Conservation (phyloP, 2,797 vertebrate genomes). For the Diceros bicornis region DNA sequence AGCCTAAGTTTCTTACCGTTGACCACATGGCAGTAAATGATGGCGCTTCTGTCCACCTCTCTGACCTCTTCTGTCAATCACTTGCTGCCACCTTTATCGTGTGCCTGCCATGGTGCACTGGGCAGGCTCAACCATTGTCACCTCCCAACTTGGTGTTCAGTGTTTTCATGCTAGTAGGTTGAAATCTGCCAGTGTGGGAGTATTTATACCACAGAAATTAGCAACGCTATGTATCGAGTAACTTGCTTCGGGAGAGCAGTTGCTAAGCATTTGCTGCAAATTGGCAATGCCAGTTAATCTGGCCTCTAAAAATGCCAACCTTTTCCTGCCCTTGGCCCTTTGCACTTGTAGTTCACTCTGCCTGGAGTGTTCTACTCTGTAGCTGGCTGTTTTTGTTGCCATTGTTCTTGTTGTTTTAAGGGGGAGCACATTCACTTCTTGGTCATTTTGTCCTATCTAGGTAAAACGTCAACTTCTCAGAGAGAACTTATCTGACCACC, state of each 20-base stretch:
- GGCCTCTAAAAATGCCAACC: neutral
- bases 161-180: neutral
- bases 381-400: neutral
- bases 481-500: neutral
- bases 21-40: neutral
- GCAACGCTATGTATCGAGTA: accelerated
- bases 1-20: neutral
- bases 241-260: neutral
- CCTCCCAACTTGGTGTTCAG: too few species aligned
- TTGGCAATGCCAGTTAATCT: too few species aligned
- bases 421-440: accelerated
- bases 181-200: neutral
- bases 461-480: neutral
- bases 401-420: neutral
- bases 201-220: neutral
- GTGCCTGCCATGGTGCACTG: accelerated
- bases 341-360: neutral
- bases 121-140: neutral
- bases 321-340: neutral
- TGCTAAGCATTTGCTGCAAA: neutral
- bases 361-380: neutral
- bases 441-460: neutral
- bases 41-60: neutral
- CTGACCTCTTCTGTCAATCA: too few species aligned
- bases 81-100: neutral